A percentile compares a stretch with the other conserved stretches of the same genome.
phyloP scores from a whole-genome alignment of 2,113 vertebrate genomes.

The Patagioenas fasciata region DNA sequence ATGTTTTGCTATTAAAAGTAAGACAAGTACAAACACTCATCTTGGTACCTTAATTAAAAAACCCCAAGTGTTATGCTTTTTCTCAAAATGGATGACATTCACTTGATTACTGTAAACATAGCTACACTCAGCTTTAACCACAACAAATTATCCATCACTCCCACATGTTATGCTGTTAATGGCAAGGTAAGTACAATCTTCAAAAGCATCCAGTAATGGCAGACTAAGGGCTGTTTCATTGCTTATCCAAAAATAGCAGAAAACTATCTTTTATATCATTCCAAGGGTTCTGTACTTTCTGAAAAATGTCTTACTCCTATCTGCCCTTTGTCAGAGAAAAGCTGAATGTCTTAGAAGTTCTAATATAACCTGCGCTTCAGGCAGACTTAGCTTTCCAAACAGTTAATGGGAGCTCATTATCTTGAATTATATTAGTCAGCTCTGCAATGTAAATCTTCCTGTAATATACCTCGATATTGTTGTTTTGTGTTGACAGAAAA shows the following conservation, averaged over 20 bases:
- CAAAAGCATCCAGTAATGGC: constrained; percentile 8
- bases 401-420: constrained; percentile 17
- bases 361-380: not conserved
- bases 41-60: constrained; percentile 40
- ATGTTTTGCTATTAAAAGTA: constrained; percentile 7
- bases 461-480: not conserved
- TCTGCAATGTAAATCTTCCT: constrained; percentile 22
- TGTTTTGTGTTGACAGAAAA: not conserved
- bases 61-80: not conserved
- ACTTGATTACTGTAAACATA: constrained; percentile 31
- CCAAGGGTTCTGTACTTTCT: not conserved
- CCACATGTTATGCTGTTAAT: constrained; percentile 9
- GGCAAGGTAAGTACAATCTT: constrained; percentile 6
- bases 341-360: not conserved
- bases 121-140: constrained; percentile 18
- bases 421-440: constrained; percentile 25
- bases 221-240: not conserved
- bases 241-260: constrained; percentile 30
- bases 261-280: constrained; percentile 27
- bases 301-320: not conserved
- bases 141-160: constrained; percentile 33
- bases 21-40: constrained; percentile 4
- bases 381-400: not conserved
- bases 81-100: constrained; percentile 28
- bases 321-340: constrained; percentile 14